A percentile compares a stretch with the other conserved stretches of the same genome.
Conservation (phyloP, 2,113 vertebrate genomes). For the Eulacestoma nigropectus region DNA sequence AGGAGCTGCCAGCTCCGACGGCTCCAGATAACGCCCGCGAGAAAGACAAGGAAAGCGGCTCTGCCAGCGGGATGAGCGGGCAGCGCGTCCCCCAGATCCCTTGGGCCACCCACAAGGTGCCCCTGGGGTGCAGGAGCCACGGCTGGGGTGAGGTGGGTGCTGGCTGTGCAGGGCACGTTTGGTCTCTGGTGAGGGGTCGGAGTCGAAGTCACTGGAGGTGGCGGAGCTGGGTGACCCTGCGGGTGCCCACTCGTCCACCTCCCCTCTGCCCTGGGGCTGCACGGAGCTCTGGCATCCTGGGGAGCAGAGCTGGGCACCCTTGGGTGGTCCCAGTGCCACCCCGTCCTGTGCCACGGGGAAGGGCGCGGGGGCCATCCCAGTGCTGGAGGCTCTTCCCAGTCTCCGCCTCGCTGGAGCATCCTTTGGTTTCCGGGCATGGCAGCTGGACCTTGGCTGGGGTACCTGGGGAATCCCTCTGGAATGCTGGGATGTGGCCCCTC, state of each 20-base stretch:
- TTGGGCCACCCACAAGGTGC: not conserved
- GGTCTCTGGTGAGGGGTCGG: not conserved
- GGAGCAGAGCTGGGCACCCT: not conserved
- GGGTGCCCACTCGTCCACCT: accelerated
- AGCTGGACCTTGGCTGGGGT: not conserved
- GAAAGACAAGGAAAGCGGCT: not conserved
- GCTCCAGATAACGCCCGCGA: not conserved
- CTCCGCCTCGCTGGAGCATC: accelerated
- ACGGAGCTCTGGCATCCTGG: not conserved
- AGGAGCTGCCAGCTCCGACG: conserved; percentile 44
- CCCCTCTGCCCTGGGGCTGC: not conserved
- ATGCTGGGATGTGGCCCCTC: not conserved
- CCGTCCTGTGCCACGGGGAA: not conserved
- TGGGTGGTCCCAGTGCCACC: not conserved
- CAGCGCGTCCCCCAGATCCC: not conserved
- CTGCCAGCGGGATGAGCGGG: not conserved
- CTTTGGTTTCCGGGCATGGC: accelerated
- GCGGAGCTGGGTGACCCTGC: not conserved
- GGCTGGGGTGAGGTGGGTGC: not conserved
- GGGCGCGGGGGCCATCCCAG: accelerated
- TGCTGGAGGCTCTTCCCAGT: not conserved
- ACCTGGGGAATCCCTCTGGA: not conserved
- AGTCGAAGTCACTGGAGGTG: not conserved
- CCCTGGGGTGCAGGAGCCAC: accelerated
- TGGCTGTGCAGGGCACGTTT: not conserved